phyloP scores from a whole-genome alignment of 2,888 invertebrate species.

The Diaprepes abbreviatus region DNA sequence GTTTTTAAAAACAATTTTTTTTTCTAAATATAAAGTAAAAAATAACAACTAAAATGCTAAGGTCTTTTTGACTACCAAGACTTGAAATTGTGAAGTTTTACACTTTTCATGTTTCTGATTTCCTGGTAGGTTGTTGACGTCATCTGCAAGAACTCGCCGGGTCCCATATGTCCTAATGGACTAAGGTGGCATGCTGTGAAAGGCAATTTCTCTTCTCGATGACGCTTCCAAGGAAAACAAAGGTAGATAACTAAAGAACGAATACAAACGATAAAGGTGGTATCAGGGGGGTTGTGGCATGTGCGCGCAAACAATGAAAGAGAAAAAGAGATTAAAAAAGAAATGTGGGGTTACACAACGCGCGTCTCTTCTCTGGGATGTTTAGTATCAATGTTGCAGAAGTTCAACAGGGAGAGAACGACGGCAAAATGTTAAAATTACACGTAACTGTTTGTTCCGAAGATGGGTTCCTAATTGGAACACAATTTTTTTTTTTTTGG shows the following conservation, averaged over 20 bases:
- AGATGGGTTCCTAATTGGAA: too few species aligned
- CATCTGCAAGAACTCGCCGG: constrained; percentile 50
- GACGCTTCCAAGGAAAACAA: background rate
- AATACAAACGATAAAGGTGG: background rate
- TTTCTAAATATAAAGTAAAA: too few species aligned
- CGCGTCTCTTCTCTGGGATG: constrained; percentile 45
- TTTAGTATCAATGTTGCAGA: constrained; percentile 35
- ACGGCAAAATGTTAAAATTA: too few species aligned
- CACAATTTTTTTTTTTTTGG: too few species aligned
- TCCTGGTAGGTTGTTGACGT: constrained; percentile 54
- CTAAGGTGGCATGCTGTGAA: background rate
- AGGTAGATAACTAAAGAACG: background rate
- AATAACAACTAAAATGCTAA: too few species aligned
- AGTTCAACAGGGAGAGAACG: constrained; percentile 21
- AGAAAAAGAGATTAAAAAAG: constrained; percentile 41
- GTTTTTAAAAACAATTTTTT: too few species aligned
- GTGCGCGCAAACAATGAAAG: background rate
- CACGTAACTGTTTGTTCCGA: too few species aligned
- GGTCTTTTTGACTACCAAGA: too few species aligned
- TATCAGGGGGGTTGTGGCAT: background rate
- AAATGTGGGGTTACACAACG: constrained; percentile 18
- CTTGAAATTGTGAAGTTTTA: too few species aligned
- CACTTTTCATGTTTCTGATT: constrained; percentile 26
- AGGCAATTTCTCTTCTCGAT: background rate
- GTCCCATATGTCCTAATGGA: constrained; percentile 4